Percentiles rank a stretch among this genome's conserved stretches.
Conservation (phyloP, 2,113 vertebrate genomes). For the Pampusana beccarii region DNA sequence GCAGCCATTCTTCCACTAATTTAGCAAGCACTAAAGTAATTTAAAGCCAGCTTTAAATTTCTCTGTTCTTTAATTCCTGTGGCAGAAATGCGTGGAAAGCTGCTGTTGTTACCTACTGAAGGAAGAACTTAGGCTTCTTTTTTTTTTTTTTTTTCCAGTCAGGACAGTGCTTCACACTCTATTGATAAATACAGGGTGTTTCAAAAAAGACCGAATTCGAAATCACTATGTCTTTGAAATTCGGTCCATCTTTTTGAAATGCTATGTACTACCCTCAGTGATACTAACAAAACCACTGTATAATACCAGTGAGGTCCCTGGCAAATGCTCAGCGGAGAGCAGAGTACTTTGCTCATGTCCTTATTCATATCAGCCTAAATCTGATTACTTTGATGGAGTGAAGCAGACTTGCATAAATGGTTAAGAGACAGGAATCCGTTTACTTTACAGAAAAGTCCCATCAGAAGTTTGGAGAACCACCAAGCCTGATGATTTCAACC, state of each 20-base stretch:
- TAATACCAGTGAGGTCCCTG: neutral
- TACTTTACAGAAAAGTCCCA: neutral
- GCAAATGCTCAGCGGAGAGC: fast-evolving
- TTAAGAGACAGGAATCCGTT: neutral
- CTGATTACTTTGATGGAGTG: neutral
- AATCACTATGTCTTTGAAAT: too few species aligned
- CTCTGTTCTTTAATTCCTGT: neutral
- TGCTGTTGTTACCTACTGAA: neutral
- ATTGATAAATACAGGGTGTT: neutral
- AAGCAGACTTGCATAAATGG: neutral
- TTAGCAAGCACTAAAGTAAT: neutral
- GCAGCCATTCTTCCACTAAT: neutral
- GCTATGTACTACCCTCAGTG: neutral
- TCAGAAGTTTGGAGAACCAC: neutral
- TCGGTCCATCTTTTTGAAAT: too few species aligned
- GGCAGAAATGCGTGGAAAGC: neutral
- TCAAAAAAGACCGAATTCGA: too few species aligned
- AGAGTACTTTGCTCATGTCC: neutral
- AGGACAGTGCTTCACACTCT: neutral
- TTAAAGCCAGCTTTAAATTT: neutral
- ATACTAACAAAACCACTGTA: neutral
- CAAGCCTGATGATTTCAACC: neutral
- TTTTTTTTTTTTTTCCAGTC: neutral
- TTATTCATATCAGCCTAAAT: neutral
- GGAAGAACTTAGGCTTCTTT: neutral